Conservation (phyloP, 2,888 invertebrate genomes). For the Polyommatus iphigenia region DNA sequence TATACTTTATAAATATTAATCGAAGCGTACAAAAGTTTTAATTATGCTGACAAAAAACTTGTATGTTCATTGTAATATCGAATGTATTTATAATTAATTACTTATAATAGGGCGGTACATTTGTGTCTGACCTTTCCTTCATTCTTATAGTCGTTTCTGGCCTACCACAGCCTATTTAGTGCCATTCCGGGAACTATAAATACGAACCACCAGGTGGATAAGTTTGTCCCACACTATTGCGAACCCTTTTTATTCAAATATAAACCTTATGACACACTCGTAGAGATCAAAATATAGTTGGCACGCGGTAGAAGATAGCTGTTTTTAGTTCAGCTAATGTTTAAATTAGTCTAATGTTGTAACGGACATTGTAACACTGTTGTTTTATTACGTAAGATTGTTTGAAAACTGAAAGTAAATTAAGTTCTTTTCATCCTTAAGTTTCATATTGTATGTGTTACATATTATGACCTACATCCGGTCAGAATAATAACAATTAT, state of each 20-base stretch:
- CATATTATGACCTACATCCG: not conserved
- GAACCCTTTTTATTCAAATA: slow-evolving; percentile 31
- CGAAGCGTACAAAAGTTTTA: slow-evolving; percentile 7
- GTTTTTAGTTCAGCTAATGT: slow-evolving; percentile 11
- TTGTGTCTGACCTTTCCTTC: slow-evolving; percentile 29
- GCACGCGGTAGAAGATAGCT: not conserved
- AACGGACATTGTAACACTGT: slow-evolving; percentile 12
- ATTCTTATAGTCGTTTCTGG: slow-evolving; percentile 32
- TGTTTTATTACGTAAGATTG: slow-evolving; percentile 3
- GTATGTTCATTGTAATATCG: slow-evolving; percentile 4
- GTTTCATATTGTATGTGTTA: not conserved
- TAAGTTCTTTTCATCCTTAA: not conserved
- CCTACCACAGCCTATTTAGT: slow-evolving; percentile 34
- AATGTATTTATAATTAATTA: slow-evolving; percentile 28
- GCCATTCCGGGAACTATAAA: slow-evolving; percentile 41
- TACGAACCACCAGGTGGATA: slow-evolving; percentile 42
- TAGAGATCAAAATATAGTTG: not conserved
- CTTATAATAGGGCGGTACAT: slow-evolving; percentile 21
- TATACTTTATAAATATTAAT: slow-evolving; percentile 2
- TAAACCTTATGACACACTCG: slow-evolving; percentile 21
- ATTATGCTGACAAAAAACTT: slow-evolving; percentile 14
- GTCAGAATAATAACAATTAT: not conserved
- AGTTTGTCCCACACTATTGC: slow-evolving; percentile 38
- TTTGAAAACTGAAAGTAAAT: not conserved
- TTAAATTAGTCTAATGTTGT: slow-evolving; percentile 22